phyloP scores from a whole-genome alignment of 2,113 vertebrate species.

The Dolichallabes microphthalmus region DNA sequence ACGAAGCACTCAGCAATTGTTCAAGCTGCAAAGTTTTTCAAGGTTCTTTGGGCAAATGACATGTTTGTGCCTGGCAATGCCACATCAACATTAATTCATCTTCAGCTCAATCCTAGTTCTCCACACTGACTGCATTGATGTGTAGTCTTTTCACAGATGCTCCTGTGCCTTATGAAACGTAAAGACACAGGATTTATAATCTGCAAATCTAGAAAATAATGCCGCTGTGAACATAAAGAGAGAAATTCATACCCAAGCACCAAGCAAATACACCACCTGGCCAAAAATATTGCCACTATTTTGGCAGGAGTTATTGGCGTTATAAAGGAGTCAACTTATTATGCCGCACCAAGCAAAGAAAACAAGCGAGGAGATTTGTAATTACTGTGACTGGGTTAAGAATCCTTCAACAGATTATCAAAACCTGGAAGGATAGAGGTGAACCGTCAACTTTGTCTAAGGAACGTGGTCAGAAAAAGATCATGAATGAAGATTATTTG shows the following conservation, averaged over 20 bases:
- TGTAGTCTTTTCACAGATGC: neutral
- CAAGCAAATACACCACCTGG: neutral
- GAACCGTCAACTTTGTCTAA: no score
- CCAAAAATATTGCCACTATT: neutral
- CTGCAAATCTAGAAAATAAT: neutral
- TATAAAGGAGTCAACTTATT: no score
- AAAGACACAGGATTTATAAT: neutral
- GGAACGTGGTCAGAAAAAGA: no score
- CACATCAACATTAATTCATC: conserved; percentile 9
- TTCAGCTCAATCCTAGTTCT: neutral
- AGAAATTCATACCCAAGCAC: neutral
- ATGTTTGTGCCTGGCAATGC: neutral
- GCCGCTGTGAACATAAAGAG: neutral
- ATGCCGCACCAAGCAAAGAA: no score
- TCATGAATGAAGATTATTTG: no score
- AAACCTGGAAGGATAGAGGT: no score
- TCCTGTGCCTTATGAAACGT: neutral
- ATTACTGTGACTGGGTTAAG: no score
- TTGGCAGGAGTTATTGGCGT: no score
- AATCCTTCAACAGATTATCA: no score
- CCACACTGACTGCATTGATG: neutral
- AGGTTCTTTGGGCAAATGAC: neutral
- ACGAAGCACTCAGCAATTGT: neutral
- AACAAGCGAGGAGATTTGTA: no score
- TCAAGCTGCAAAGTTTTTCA: neutral